These are phyloP conservation scores for Sterrhoptilus dennistouni DNA, from an alignment of 2,113 vertebrate species.

Conservation along the genomic window DNA sequence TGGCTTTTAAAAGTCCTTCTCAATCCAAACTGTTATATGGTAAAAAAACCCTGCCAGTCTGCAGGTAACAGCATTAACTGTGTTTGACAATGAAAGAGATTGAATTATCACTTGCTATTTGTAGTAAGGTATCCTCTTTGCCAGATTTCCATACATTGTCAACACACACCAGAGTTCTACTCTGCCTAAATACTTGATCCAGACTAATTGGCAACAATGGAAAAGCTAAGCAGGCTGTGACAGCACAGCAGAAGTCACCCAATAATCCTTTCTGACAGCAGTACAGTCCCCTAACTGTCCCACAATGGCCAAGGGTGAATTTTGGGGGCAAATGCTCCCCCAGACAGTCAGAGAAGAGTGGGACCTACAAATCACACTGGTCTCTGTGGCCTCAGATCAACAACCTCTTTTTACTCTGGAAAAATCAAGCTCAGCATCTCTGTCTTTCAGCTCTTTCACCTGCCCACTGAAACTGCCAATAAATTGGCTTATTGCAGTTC, in stretches of 20 bases:
- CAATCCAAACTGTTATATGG: not conserved
- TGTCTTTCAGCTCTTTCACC: not conserved
- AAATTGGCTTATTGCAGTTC: not conserved
- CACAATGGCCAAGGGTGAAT: not conserved
- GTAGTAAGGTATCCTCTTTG: not conserved
- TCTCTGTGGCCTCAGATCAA: not conserved
- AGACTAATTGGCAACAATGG: not conserved
- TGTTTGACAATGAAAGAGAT: not conserved
- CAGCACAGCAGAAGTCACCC: not conserved
- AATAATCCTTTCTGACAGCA: not conserved
- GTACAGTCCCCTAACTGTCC: not conserved
- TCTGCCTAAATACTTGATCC: not conserved
- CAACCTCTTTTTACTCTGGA: not conserved
- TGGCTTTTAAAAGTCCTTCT: not conserved
- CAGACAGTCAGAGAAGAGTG: not conserved
- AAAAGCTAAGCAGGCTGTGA: not conserved
- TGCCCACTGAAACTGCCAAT: not conserved
- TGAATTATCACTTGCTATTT: not conserved
- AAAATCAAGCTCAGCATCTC: not conserved
- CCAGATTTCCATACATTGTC: not conserved
- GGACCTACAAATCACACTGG: not conserved
- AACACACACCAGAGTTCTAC: not conserved
- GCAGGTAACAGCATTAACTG: not conserved
- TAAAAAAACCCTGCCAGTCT: not conserved
- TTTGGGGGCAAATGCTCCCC: not conserved